Evolutionary conservation across 2,888 invertebrate genomes (phyloP).

Genomic region (Tetragonisca angustula): DNA sequence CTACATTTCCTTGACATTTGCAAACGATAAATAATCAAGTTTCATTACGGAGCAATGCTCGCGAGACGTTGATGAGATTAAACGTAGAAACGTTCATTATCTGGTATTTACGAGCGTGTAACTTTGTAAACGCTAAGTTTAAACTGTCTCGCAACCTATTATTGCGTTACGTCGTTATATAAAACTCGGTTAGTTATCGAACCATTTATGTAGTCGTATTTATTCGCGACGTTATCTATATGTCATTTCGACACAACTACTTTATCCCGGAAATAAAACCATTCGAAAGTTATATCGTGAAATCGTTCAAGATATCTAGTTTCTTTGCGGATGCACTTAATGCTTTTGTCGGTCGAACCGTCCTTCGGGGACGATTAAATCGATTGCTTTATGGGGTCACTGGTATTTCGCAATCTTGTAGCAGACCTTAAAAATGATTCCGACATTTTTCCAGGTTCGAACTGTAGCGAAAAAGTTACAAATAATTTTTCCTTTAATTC

Average conservation of each 20-base stretch:
- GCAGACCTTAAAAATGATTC: constrained; percentile 7
- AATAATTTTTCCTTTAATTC: too few species aligned
- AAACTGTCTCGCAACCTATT: background rate
- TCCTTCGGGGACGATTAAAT: constrained; percentile 71
- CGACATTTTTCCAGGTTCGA: background rate
- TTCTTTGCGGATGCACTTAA: constrained; percentile 53
- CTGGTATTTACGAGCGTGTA: background rate
- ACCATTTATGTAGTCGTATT: background rate
- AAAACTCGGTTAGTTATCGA: background rate
- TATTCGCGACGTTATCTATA: background rate
- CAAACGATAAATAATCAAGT: background rate
- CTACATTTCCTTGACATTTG: background rate
- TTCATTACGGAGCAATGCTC: background rate
- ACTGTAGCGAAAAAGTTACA: too few species aligned
- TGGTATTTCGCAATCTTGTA: constrained; percentile 50
- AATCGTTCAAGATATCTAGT: constrained; percentile 34
- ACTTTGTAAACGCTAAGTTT: background rate
- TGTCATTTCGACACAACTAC: background rate
- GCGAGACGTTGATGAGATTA: background rate
- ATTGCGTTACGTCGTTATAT: background rate
- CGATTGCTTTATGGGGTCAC: constrained; percentile 70
- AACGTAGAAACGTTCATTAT: background rate
- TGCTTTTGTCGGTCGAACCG: constrained; percentile 25
- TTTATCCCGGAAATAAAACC: background rate
- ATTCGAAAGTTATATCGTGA: constrained; percentile 8